phyloP scores from a whole-genome alignment of 2,113 vertebrate species.

The Cavia aperea region DNA sequence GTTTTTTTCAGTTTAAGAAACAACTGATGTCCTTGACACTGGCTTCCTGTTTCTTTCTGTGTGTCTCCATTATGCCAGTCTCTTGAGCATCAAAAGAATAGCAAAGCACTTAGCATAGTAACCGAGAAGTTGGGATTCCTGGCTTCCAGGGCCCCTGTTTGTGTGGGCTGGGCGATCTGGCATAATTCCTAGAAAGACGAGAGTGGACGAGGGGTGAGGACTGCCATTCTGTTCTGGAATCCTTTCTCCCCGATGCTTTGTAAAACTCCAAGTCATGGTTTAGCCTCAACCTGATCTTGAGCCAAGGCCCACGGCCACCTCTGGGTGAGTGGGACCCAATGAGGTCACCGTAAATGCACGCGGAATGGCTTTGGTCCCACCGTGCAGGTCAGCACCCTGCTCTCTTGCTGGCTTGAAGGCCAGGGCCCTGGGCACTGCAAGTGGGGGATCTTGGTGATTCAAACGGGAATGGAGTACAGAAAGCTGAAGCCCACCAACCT shows the following conservation, averaged over 20 bases:
- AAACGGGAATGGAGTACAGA: neutral
- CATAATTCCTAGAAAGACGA: slow-evolving; percentile 73
- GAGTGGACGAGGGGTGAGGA: neutral
- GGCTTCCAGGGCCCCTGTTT: slow-evolving; percentile 65
- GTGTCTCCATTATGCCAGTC: slow-evolving; percentile 66
- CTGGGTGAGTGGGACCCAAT: neutral
- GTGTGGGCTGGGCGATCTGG: slow-evolving; percentile 71
- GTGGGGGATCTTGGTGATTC: neutral
- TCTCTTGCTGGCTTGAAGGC: neutral
- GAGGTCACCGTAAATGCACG: neutral
- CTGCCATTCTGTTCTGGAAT: neutral
- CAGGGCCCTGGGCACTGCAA: neutral
- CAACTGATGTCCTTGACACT: slow-evolving; percentile 66
- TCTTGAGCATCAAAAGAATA: slow-evolving; percentile 64
- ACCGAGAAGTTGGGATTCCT: slow-evolving; percentile 67
- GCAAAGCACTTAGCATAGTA: slow-evolving; percentile 74
- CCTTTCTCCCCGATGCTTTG: neutral
- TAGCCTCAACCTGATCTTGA: slow-evolving; percentile 1
- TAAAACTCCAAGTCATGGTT: neutral
- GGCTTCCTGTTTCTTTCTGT: slow-evolving; percentile 62
- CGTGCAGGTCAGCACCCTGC: neutral
- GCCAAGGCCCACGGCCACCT: neutral
- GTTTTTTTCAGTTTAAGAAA: slow-evolving; percentile 63
- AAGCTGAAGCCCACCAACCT: neutral
- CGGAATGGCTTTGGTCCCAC: neutral